phyloP scores from a whole-genome alignment of 2,797 vertebrate genomes.

The Cichlasoma orientale region DNA sequence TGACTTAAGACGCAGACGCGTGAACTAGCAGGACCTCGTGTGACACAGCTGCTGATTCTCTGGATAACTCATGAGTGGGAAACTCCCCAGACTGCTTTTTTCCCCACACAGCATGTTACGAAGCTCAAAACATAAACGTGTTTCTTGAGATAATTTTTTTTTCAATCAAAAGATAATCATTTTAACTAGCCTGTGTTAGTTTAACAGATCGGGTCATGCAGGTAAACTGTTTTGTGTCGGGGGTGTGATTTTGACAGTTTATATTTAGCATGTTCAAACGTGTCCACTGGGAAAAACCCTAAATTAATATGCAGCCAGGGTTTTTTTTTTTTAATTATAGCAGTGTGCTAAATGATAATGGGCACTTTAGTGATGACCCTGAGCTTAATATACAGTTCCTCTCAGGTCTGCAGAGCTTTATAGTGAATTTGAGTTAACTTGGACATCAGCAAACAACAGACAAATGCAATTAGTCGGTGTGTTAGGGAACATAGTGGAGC shows the following conservation, averaged over 20 bases:
- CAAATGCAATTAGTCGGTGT: no score
- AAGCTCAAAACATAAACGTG: neutral
- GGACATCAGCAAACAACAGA: no score
- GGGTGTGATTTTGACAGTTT: neutral
- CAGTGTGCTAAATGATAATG: neutral
- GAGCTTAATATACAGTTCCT: neutral
- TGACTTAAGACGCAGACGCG: neutral
- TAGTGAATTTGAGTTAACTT: no score
- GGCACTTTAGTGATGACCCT: neutral
- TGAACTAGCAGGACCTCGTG: neutral
- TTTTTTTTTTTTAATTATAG: neutral
- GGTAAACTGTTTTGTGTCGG: neutral
- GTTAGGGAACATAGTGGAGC: no score
- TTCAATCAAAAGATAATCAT: neutral
- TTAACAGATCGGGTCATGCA: constrained; percentile 1
- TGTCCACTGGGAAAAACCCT: constrained; percentile 4
- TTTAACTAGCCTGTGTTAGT: neutral
- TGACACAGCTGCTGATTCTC: neutral
- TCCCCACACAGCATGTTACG: neutral
- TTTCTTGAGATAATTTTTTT: constrained; percentile 22
- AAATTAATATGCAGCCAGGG: neutral
- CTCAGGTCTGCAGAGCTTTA: neutral
- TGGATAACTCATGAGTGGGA: constrained; percentile 10
- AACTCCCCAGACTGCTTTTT: neutral
- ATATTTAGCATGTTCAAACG: constrained; percentile 9